phyloP scores from a whole-genome alignment of 2,113 vertebrate genomes.

The Atrichornis clamosus region DNA sequence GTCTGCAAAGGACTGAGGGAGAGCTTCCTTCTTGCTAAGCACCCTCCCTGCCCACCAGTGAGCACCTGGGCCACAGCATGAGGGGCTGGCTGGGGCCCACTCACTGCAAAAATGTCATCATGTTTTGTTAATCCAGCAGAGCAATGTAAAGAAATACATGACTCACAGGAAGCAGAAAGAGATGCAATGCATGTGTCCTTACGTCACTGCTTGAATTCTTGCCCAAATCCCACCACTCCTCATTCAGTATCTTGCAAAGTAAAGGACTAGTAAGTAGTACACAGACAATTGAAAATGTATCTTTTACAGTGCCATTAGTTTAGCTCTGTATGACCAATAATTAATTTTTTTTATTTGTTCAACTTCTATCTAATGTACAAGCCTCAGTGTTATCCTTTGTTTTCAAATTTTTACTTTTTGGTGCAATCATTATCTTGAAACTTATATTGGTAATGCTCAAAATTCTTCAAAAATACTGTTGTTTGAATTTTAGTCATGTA shows the following conservation, averaged over 20 bases:
- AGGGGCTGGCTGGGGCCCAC: neutral
- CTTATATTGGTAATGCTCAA: conserved; percentile 1
- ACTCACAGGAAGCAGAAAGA: neutral
- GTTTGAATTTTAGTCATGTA: conserved; percentile 58
- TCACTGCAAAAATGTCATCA: rapidly evolving
- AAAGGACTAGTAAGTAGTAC: neutral
- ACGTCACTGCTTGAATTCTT: neutral
- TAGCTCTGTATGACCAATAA: neutral
- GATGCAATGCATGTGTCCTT: rapidly evolving
- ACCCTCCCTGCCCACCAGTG: rapidly evolving
- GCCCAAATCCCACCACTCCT: neutral
- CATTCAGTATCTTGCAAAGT: neutral
- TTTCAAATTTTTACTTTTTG: neutral
- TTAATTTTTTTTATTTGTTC: neutral
- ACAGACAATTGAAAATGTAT: neutral
- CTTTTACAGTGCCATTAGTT: neutral
- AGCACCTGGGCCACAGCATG: rapidly evolving
- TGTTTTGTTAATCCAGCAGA: neutral
- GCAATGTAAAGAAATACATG: neutral
- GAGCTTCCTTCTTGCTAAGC: rapidly evolving
- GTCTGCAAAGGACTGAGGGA: neutral
- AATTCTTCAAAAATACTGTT: conserved; percentile 59
- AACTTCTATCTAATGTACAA: neutral
- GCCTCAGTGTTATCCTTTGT: neutral
- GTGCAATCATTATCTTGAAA: neutral